These are phyloP conservation scores for Drosophila atripex DNA, from an alignment of 2,888 invertebrate genomes.

Conservation along the genomic window DNA sequence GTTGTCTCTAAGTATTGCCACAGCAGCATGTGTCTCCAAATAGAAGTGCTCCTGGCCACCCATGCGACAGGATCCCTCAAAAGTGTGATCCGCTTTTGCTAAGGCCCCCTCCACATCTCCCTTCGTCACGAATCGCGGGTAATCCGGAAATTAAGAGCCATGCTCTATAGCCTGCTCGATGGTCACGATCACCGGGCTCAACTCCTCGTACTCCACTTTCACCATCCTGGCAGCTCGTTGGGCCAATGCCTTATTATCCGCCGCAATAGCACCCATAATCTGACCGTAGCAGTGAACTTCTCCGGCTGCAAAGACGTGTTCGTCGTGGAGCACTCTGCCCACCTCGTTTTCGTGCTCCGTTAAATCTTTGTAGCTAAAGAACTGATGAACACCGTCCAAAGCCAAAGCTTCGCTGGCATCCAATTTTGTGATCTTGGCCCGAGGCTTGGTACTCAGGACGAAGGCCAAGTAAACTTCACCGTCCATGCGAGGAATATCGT, in stretches of 20 bases:
- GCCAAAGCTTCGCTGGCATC: conserved; percentile 89
- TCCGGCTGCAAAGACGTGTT: conserved; percentile 91
- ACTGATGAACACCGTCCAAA: conserved; percentile 92
- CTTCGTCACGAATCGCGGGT: conserved; percentile 86
- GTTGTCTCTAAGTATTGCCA: conserved; percentile 90
- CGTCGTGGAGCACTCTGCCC: conserved; percentile 91
- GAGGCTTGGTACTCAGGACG: conserved; percentile 91
- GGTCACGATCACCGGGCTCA: conserved; percentile 91
- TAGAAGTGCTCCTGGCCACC: conserved; percentile 99
- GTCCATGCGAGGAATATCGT: conserved; percentile 91
- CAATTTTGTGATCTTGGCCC: conserved; percentile 91
- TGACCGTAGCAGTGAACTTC: conserved; percentile 92
- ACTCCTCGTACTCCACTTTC: conserved; percentile 91
- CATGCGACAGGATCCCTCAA: conserved; percentile 91
- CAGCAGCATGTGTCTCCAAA: conserved; percentile 92
- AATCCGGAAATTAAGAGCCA: conserved; percentile 88
- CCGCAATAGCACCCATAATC: conserved; percentile 91
- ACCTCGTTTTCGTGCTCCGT: conserved; percentile 87
- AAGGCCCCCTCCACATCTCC: conserved; percentile 90
- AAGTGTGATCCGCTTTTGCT: conserved; percentile 87
- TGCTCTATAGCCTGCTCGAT: conserved; percentile 94
- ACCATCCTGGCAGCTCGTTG: conserved; percentile 93
- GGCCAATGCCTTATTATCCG: conserved; percentile 90
- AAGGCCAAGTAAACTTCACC: conserved; percentile 92
- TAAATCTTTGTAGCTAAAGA: conserved; percentile 91